phyloP scores from a whole-genome alignment of 1,140 invertebrate species.

The Portunus trituberculatus region DNA sequence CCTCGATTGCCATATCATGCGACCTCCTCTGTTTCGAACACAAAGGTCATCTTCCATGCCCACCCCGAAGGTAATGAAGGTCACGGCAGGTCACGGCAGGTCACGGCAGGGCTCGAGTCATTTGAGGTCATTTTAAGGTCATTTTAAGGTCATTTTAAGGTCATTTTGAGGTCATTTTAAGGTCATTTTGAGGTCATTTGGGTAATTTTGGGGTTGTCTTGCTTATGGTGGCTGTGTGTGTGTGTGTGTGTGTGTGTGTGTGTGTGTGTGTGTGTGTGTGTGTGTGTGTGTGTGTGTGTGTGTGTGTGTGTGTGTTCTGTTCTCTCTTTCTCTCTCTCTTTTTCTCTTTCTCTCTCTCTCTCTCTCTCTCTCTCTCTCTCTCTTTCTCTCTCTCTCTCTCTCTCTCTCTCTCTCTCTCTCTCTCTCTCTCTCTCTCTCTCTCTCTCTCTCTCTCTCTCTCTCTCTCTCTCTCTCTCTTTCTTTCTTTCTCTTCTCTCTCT shows the following conservation, averaged over 20 bases:
- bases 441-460: too few species aligned
- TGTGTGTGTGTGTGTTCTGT: too few species aligned
- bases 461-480: too few species aligned
- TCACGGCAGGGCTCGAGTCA: slow-evolving; percentile 79
- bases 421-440: neutral
- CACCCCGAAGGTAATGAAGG: slow-evolving; percentile 84
- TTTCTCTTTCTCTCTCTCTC: neutral
- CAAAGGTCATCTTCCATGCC: slow-evolving; percentile 95
- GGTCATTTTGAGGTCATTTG: too few species aligned
- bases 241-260: neutral
- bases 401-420: slow-evolving; percentile 38
- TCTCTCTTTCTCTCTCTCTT: neutral
- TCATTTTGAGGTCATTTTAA: too few species aligned
- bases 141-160: too few species aligned
- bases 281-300: too few species aligned
- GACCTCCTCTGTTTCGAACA: slow-evolving; percentile 92
- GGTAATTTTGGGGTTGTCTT: too few species aligned
- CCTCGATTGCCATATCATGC: slow-evolving; percentile 81
- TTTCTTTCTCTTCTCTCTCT: too few species aligned
- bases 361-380: neutral
- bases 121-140: too few species aligned
- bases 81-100: neutral
- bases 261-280: too few species aligned
- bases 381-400: neutral
- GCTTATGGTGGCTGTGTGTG: neutral